Evolutionary conservation across 1,140 invertebrate species (phyloP).

Genomic region (Andricus grossulariae): DNA sequence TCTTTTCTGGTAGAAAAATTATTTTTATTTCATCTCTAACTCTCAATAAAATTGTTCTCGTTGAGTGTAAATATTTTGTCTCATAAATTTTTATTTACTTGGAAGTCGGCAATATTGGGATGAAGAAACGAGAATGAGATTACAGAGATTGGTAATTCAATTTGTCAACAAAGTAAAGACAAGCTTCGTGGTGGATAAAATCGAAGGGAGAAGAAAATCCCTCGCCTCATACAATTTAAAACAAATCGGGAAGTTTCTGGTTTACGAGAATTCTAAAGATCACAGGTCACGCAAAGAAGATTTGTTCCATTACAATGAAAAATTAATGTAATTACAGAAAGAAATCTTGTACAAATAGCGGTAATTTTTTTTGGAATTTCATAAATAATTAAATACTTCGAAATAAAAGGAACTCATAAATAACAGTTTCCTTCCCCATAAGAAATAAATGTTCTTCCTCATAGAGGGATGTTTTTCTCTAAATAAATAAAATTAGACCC

Average conservation of each 20-base stretch:
- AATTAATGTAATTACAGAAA: too few species aligned
- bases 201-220: conserved; percentile 19
- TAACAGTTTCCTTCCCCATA: too few species aligned
- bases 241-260: conserved; percentile 19
- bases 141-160: conserved; percentile 15
- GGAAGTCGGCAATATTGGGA: conserved; percentile 8
- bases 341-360: too few species aligned
- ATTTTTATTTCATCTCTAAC: too few species aligned
- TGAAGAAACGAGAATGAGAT: neutral
- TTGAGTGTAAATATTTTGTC: neutral
- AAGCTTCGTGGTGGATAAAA: neutral
- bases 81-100: neutral
- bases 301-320: neutral
- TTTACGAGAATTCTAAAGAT: conserved; percentile 1
- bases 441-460: too few species aligned
- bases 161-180: conserved; percentile 23
- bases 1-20: too few species aligned
- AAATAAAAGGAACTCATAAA: too few species aligned
- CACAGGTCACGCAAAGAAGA: conserved; percentile 10
- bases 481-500: too few species aligned
- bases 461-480: too few species aligned
- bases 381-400: too few species aligned
- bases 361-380: too few species aligned
- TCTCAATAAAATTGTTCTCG: neutral
- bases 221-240: conserved; percentile 11